Evolutionary conservation across 2,888 invertebrate genomes (phyloP).

Genomic region (Chironomus tentans): DNA sequence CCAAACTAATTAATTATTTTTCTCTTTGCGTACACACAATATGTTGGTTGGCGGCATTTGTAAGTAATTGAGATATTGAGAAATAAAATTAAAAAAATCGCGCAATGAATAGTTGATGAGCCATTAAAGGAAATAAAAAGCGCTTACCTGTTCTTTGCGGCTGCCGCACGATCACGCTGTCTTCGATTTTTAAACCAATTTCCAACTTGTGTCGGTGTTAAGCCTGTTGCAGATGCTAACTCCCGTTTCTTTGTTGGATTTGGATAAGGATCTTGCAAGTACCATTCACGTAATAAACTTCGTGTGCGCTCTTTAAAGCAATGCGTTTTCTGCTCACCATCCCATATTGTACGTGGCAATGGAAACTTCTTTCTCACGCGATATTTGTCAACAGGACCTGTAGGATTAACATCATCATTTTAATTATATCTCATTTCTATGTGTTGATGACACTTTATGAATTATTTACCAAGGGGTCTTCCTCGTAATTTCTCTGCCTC

Average conservation of each 20-base stretch:
- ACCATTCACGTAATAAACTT: conserved; percentile 93
- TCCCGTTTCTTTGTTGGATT: conserved; percentile 90
- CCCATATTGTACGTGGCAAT: conserved; percentile 86
- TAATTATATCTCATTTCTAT: too few relatives aligned
- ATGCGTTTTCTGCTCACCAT: conserved; percentile 92
- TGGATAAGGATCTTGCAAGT: conserved; percentile 94
- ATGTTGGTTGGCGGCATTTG: neutral
- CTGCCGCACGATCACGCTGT: conserved; percentile 80
- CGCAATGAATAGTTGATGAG: neutral
- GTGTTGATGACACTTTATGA: neutral
- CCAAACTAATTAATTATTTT: conserved; percentile 16
- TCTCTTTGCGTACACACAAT: neutral
- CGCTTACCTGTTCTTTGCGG: conserved; percentile 91
- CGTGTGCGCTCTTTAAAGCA: conserved; percentile 95
- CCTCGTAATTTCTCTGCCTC: conserved; percentile 87
- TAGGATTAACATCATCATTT: neutral
- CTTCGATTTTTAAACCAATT: conserved; percentile 90
- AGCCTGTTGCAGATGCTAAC: conserved; percentile 79
- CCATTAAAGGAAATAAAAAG: neutral
- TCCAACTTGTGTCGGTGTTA: conserved; percentile 87
- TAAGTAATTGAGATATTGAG: conserved; percentile 5
- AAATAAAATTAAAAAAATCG: neutral
- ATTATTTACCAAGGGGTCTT: conserved; percentile 57
- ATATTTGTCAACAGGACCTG: conserved; percentile 84
- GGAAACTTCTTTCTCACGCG: conserved; percentile 90